Percentiles rank a stretch among this genome's conserved stretches.
phyloP scores from a whole-genome alignment of 1,140 invertebrate species.

The Drosophila persimilis region DNA sequence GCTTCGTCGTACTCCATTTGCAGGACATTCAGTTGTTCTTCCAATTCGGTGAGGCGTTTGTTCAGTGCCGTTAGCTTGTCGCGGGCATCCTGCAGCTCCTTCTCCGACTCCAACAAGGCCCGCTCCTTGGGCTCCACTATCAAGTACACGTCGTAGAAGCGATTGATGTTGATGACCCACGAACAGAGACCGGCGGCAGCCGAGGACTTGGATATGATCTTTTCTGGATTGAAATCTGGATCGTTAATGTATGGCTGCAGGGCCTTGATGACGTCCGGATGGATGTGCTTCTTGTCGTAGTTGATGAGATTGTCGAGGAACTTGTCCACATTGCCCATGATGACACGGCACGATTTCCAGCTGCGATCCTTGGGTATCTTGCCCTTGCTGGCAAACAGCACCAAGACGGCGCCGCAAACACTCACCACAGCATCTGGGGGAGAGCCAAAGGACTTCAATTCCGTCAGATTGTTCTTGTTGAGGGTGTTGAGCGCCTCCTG shows the following conservation, averaged over 20 bases:
- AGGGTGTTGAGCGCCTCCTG: constrained; percentile 95
- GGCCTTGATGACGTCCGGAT: constrained; percentile 92
- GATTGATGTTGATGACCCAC: constrained; percentile 97
- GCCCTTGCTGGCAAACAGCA: constrained; percentile 92
- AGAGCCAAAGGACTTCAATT: constrained; percentile 96
- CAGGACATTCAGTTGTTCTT: constrained; percentile 90
- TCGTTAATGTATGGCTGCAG: constrained; percentile 85
- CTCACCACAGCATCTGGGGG: constrained; percentile 92
- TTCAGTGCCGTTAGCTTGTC: constrained; percentile 88
- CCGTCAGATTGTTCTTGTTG: constrained; percentile 96
- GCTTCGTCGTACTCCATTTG: constrained; percentile 93
- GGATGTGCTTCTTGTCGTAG: constrained; percentile 97
- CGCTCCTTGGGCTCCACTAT: constrained; percentile 95
- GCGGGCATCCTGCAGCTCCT: constrained; percentile 91
- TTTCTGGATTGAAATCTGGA: constrained; percentile 93
- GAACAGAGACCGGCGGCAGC: constrained; percentile 96
- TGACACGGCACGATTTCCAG: constrained; percentile 95
- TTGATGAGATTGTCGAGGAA: constrained; percentile 93
- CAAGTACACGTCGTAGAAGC: constrained; percentile 95
- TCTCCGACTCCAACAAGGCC: constrained; percentile 91
- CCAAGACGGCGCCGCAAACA: constrained; percentile 93
- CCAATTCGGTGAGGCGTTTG: constrained; percentile 87
- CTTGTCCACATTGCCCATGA: constrained; percentile 92
- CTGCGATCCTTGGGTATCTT: constrained; percentile 96
- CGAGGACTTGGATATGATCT: constrained; percentile 91